These are phyloP conservation scores for Ephydatia muelleri DNA, from an alignment of 37 sponge, comb jelly and placozoan genomes.

Conservation along the genomic window DNA sequence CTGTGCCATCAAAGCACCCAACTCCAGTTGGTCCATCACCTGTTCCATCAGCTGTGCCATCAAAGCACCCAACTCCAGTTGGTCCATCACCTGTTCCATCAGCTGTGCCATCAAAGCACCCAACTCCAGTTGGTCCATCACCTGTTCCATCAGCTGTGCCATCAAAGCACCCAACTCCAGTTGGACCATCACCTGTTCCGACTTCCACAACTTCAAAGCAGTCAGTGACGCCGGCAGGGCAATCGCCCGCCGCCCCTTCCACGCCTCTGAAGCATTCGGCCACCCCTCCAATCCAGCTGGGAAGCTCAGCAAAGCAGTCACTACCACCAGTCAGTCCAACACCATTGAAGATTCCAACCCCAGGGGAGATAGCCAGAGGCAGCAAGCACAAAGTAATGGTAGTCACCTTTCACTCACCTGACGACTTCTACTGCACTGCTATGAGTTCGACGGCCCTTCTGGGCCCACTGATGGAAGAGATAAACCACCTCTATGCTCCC, in stretches of 20 bases:
- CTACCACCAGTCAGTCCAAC: background rate
- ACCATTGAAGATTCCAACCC: background rate
- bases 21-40: background rate
- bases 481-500: conserved; percentile 2
- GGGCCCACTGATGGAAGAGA: conserved; percentile 48
- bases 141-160: background rate
- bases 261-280: background rate
- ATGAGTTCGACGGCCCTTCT: conserved; percentile 33
- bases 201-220: background rate
- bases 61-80: background rate
- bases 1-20: background rate
- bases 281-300: background rate
- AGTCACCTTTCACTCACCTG: conserved; percentile 35
- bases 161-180: background rate
- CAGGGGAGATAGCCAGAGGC: background rate
- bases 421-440: conserved; percentile 58
- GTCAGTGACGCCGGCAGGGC: too few relatives aligned
- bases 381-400: conserved; percentile 40
- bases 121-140: background rate
- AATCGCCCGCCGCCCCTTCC: background rate
- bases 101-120: background rate
- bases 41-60: background rate
- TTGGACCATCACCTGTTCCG: background rate
- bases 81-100: background rate
- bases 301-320: background rate